A percentile compares a stretch with the other conserved stretches of the same genome.
phyloP scores from a whole-genome alignment of 1,140 invertebrate species.

The Drosophila elegans region DNA sequence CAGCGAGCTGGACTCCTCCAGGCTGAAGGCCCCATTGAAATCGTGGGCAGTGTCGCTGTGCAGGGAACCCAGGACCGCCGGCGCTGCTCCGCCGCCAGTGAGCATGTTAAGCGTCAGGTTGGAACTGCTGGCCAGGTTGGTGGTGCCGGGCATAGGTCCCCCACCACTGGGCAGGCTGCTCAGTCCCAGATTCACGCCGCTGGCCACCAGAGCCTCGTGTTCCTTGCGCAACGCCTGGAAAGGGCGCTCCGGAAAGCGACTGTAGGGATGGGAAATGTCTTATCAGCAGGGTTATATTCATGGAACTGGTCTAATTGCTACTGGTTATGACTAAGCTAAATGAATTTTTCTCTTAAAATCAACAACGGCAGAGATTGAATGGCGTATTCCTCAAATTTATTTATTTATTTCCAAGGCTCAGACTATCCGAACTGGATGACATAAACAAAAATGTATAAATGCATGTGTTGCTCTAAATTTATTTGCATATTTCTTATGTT shows the following conservation, averaged over 20 bases:
- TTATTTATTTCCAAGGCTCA: too few relatives aligned
- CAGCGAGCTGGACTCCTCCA: conserved; percentile 80
- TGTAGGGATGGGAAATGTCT: neutral
- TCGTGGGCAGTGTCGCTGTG: conserved; percentile 72
- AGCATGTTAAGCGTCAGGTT: conserved; percentile 65
- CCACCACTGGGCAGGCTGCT: conserved; percentile 15
- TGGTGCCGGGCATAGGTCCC: conserved; percentile 12
- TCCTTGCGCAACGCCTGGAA: conserved; percentile 83
- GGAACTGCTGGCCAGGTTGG: conserved; percentile 36
- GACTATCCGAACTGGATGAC: too few relatives aligned
- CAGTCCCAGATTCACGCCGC: conserved; percentile 42
- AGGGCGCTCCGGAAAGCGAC: conserved; percentile 79
- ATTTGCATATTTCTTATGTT: too few relatives aligned
- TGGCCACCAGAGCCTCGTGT: conserved; percentile 71
- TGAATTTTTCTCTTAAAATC: too few relatives aligned
- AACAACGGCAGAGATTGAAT: too few relatives aligned
- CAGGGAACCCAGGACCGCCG: conserved; percentile 54
- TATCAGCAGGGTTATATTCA: neutral
- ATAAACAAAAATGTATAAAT: too few relatives aligned
- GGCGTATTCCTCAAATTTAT: too few relatives aligned
- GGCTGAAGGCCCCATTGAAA: conserved; percentile 76
- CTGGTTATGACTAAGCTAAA: too few relatives aligned
- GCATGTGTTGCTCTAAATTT: too few relatives aligned
- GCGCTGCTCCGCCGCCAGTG: conserved; percentile 58
- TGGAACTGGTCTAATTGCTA: neutral